Percentiles rank a stretch among this genome's conserved stretches.
Conservation (phyloP, 2,113 vertebrate genomes). For the Murina feae region DNA sequence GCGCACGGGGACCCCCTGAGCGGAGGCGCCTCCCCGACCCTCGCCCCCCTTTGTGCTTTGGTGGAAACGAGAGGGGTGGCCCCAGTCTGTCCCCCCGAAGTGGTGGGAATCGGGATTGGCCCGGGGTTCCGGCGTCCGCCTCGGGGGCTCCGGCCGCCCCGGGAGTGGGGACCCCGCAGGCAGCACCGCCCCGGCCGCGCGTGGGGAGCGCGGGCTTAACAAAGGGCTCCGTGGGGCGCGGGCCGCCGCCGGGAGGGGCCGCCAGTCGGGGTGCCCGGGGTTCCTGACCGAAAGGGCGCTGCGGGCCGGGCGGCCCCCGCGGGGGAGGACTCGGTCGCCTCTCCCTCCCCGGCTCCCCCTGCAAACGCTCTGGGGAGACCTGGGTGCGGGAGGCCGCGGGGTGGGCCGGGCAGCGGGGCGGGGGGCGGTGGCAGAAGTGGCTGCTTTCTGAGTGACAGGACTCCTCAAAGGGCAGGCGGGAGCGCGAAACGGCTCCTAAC, state of each 20-base stretch:
- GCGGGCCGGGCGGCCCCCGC: constrained; percentile 62
- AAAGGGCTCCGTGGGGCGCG: constrained; percentile 55
- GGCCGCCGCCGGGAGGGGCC: background rate
- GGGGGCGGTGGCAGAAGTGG: constrained; percentile 73
- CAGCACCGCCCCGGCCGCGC: background rate
- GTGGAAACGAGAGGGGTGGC: constrained; percentile 45
- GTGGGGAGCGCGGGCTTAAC: constrained; percentile 50
- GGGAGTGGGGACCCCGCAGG: background rate
- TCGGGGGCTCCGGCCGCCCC: background rate
- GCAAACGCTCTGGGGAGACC: constrained; percentile 76
- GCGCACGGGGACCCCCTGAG: background rate
- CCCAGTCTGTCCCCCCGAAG: background rate
- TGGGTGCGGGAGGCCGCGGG: constrained; percentile 57
- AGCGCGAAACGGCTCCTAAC: constrained; percentile 74
- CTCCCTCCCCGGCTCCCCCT: constrained; percentile 81
- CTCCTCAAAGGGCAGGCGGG: constrained; percentile 83
- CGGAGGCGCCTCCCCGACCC: constrained; percentile 35
- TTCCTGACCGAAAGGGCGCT: constrained; percentile 37
- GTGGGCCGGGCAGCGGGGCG: constrained; percentile 54
- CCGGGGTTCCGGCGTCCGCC: background rate
- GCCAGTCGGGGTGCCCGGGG: constrained; percentile 50
- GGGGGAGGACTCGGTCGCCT: too few species aligned
- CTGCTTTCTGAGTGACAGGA: constrained; percentile 87
- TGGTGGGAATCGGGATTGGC: background rate
- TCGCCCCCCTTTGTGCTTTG: constrained; percentile 24